phyloP scores from a whole-genome alignment of 2,113 vertebrate genomes.

The Saccopteryx leptura region DNA sequence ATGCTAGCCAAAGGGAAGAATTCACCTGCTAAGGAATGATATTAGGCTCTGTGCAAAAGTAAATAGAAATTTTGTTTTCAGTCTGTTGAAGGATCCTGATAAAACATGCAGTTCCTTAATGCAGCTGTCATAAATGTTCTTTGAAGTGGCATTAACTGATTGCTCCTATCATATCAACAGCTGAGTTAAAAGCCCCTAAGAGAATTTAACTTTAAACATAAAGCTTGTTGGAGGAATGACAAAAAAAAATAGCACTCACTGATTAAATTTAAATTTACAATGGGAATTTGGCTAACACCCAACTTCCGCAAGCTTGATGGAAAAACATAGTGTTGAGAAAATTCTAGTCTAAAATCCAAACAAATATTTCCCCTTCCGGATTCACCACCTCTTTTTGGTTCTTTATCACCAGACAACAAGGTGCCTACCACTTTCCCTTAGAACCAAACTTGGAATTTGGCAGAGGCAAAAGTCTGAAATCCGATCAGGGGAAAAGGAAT shows the following conservation, averaged over 20 bases:
- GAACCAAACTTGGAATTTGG: neutral
- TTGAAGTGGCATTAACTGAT: slow-evolving; percentile 61
- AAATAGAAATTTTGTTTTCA: neutral
- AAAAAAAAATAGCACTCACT: neutral
- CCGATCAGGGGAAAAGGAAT: neutral
- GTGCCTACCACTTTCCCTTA: neutral
- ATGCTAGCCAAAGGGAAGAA: neutral
- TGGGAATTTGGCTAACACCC: neutral
- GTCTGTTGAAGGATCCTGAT: neutral
- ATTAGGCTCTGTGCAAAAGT: neutral
- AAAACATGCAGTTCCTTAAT: neutral
- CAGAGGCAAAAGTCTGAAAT: slow-evolving; percentile 61
- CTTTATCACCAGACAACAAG: neutral
- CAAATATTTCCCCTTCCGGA: neutral
- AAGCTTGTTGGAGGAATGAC: slow-evolving; percentile 28
- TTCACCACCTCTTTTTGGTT: neutral
- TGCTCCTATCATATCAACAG: neutral
- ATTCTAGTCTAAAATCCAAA: neutral
- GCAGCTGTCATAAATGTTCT: slow-evolving; percentile 46
- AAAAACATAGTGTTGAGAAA: neutral
- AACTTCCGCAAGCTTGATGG: neutral
- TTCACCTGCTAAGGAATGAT: neutral
- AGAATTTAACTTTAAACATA: slow-evolving; percentile 58
- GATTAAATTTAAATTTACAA: slow-evolving; percentile 65
- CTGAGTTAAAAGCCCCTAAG: slow-evolving; percentile 24